phyloP scores from a whole-genome alignment of 2,797 vertebrate species.

The Coregonus sp. region DNA sequence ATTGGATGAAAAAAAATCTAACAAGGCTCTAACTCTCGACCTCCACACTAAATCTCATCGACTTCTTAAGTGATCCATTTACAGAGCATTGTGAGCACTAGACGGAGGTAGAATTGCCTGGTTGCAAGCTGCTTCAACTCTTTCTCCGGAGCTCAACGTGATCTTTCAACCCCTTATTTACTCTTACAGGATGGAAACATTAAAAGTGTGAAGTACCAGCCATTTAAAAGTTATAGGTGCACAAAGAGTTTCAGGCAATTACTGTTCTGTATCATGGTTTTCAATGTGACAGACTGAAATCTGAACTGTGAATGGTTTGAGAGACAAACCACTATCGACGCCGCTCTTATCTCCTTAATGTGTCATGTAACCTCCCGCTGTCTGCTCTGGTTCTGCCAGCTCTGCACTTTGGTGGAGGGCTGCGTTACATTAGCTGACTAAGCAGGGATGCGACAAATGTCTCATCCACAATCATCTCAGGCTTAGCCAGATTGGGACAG shows the following conservation, averaged over 20 bases:
- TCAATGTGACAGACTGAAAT: no score
- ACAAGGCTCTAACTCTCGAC: slow-evolving; percentile 52
- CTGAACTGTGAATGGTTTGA: no score
- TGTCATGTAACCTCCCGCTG: slow-evolving; percentile 45
- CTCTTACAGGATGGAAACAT: neutral
- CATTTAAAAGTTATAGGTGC: slow-evolving; percentile 5
- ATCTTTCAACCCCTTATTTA: neutral
- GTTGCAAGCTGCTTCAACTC: slow-evolving; percentile 18
- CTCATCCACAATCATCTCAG: slow-evolving; percentile 58
- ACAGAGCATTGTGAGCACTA: slow-evolving; percentile 5
- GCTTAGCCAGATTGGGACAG: slow-evolving; percentile 28
- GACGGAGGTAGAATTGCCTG: slow-evolving; percentile 36
- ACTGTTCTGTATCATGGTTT: no score
- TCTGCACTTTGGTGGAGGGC: slow-evolving; percentile 47
- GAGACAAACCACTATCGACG: slow-evolving; percentile 55
- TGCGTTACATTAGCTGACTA: slow-evolving; percentile 50
- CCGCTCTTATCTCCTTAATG: slow-evolving; percentile 56
- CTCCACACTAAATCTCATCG: slow-evolving; percentile 37
- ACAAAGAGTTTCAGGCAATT: neutral
- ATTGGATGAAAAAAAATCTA: slow-evolving; percentile 48
- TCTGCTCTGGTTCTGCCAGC: slow-evolving; percentile 48
- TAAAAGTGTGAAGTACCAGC: neutral
- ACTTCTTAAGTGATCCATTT: slow-evolving; percentile 43
- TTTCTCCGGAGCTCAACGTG: slow-evolving; percentile 28
- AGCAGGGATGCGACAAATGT: slow-evolving; percentile 55